Conservation (phyloP, 2,113 vertebrate species). For the Python bivittatus region DNA sequence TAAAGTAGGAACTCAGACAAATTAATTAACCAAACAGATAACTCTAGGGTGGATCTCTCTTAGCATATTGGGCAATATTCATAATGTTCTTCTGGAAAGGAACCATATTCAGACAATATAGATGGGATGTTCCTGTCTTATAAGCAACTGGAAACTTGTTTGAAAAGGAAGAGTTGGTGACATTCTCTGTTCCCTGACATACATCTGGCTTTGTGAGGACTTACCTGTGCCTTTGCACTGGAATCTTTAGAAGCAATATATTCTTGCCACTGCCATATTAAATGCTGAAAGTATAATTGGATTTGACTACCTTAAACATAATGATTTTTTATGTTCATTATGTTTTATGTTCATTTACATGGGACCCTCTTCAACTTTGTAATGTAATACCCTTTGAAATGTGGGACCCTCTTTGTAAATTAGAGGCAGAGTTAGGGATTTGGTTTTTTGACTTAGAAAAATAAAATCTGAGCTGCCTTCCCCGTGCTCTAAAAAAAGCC, state of each 20-base stretch:
- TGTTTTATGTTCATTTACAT: background rate
- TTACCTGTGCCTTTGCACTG: background rate
- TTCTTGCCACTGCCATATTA: background rate
- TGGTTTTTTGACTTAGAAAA: background rate
- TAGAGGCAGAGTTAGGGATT: background rate
- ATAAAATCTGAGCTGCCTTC: background rate
- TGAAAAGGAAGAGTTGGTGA: background rate
- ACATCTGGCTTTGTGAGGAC: background rate
- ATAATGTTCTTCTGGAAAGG: slow-evolving; percentile 31
- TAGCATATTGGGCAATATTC: slow-evolving; percentile 37
- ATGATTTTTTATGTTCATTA: background rate
- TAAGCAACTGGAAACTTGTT: background rate
- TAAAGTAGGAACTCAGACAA: background rate
- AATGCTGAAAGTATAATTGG: background rate
- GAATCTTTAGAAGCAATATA: background rate
- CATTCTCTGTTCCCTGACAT: background rate
- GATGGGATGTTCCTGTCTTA: slow-evolving; percentile 17
- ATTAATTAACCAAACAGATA: slow-evolving; percentile 22
- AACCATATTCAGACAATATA: slow-evolving; percentile 10
- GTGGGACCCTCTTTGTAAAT: background rate
- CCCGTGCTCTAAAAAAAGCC: background rate
- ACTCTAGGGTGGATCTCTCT: slow-evolving; percentile 35
- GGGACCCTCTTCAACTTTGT: background rate
- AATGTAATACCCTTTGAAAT: background rate
- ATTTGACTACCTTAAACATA: background rate